Evolutionary conservation across 2,113 vertebrate species (phyloP).

Genomic region (Microtus pennsylvanicus): DNA sequence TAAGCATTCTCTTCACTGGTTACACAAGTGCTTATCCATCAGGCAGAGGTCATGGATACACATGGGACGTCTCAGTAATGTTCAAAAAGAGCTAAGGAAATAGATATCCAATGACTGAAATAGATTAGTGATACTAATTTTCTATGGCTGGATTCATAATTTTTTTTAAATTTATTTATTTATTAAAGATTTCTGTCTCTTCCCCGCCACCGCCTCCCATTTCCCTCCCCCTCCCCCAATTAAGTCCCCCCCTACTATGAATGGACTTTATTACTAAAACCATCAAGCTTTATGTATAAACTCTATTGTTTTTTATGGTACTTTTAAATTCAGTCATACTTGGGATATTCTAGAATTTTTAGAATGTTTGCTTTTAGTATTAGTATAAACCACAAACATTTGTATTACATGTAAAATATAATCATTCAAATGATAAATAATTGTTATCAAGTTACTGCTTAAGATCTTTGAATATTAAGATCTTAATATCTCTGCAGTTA

Average conservation of each 20-base stretch:
- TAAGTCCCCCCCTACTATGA: too few species aligned
- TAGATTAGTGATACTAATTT: constrained; percentile 48
- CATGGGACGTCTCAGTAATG: background rate
- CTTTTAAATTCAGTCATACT: constrained; percentile 49
- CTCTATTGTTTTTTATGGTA: background rate
- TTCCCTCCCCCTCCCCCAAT: too few species aligned
- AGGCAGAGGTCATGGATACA: background rate
- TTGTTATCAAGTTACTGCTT: constrained; percentile 39
- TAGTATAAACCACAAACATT: constrained; percentile 57
- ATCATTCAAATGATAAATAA: constrained; percentile 46
- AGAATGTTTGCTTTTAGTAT: constrained; percentile 61
- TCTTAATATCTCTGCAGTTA: background rate
- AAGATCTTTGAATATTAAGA: background rate
- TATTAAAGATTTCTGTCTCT: too few species aligned
- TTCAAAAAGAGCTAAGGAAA: background rate
- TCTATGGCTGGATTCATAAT: constrained; percentile 40
- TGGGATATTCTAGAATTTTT: background rate
- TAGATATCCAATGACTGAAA: constrained; percentile 26
- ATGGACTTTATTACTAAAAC: constrained; percentile 44
- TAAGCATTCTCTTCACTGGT: background rate
- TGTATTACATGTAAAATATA: constrained; percentile 41
- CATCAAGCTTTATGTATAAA: background rate
- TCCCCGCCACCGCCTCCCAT: too few species aligned
- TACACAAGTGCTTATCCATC: background rate
- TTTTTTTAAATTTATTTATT: too few species aligned